A percentile compares a stretch with the other conserved stretches of the same genome.
Conservation (phyloP, 2,888 invertebrate species). For the Netelia inedita region DNA sequence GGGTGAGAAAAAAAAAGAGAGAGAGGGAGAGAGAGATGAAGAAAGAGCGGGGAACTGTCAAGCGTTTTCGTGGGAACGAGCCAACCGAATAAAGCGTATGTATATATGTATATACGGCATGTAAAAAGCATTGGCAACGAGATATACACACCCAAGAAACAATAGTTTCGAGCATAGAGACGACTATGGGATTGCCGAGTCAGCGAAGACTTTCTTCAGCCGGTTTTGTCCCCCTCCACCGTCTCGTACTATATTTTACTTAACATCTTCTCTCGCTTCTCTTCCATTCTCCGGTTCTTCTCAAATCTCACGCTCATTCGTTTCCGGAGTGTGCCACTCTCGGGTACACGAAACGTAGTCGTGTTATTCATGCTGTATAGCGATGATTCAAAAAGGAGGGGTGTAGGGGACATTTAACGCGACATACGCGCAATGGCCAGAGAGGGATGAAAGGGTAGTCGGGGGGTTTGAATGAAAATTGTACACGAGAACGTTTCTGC, state of each 20-base stretch:
- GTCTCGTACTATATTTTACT: conserved; percentile 43
- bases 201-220: conserved; percentile 62
- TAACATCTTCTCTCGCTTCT: conserved; percentile 30
- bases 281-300: conserved; percentile 33
- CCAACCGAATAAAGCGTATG: conserved; percentile 37
- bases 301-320: conserved; percentile 45
- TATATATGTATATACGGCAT: conserved; percentile 1
- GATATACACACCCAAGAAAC: conserved; percentile 59
- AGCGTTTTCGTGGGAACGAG: conserved; percentile 43
- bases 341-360: conserved; percentile 25
- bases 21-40: conserved; percentile 38
- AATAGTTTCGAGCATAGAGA: conserved; percentile 65
- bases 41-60: conserved; percentile 37
- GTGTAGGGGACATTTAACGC: background rate
- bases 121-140: conserved; percentile 47
- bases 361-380: conserved; percentile 10
- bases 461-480: conserved; percentile 49
- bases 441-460: background rate
- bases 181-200: conserved; percentile 60
- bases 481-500: conserved; percentile 58
- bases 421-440: conserved; percentile 25
- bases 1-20: background rate
- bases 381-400: conserved; percentile 30
- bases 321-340: conserved; percentile 28
- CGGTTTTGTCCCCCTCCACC: conserved; percentile 7